A percentile compares a stretch with the other conserved stretches of the same genome.
Evolutionary conservation across 2,888 invertebrate species (phyloP).

Genomic region (Fissipunctia ypsillon): DNA sequence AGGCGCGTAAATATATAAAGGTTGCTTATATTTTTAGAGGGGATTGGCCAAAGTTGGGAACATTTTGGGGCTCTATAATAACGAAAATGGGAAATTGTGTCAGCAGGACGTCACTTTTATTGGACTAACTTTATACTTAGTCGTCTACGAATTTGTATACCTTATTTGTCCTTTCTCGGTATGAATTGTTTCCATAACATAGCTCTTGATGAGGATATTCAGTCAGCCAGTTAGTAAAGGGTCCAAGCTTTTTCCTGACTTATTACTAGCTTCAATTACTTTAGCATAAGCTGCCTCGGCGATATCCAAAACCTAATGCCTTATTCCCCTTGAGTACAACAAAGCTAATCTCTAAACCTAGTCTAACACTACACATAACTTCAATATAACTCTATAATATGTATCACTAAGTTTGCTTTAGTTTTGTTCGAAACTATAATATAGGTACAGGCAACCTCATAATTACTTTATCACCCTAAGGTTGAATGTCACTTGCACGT

Average conservation of each 20-base stretch:
- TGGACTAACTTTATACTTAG: too few relatives aligned
- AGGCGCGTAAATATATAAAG: conserved; percentile 48
- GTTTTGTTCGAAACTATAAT: conserved; percentile 27
- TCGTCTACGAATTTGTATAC: too few relatives aligned
- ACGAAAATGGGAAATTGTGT: conserved; percentile 4
- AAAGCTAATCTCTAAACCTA: conserved; percentile 2
- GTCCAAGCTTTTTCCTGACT: too few relatives aligned
- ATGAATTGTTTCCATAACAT: too few relatives aligned
- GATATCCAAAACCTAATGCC: background rate
- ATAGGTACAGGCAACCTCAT: background rate
- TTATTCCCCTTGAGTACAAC: conserved; percentile 14
- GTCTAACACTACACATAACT: conserved; percentile 10
- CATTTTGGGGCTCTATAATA: conserved; percentile 24
- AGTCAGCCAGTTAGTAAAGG: too few relatives aligned
- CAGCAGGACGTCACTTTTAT: background rate
- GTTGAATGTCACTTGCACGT: background rate
- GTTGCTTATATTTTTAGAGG: conserved; percentile 43
- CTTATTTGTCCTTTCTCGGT: too few relatives aligned
- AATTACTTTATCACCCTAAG: background rate
- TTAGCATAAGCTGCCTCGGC: background rate
- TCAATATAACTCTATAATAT: background rate
- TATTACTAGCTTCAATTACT: too few relatives aligned
- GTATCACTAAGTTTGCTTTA: conserved; percentile 16
- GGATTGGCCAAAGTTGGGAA: conserved; percentile 3
- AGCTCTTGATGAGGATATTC: too few relatives aligned